A percentile compares a stretch with the other conserved stretches of the same genome.
phyloP scores from a whole-genome alignment of 2,797 vertebrate species.

The Epinephelus awoara region DNA sequence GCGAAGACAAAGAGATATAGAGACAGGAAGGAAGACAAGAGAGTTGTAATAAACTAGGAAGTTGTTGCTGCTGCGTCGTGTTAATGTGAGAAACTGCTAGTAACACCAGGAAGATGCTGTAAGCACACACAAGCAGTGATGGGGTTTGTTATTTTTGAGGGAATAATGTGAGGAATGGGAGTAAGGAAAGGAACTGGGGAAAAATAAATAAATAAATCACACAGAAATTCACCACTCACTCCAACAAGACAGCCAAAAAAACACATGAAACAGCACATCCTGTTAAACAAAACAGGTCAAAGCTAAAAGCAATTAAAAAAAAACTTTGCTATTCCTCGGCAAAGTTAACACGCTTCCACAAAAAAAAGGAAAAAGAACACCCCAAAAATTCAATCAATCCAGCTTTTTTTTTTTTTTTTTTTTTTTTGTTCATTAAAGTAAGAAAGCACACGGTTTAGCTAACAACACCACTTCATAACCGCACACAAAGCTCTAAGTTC shows the following conservation, averaged over 20 bases:
- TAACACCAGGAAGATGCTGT: conserved; percentile 59
- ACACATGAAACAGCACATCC: conserved; percentile 83
- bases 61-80: conserved; percentile 36
- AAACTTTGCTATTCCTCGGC: conserved; percentile 80
- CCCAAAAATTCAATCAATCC: conserved; percentile 88
- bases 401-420: conserved; percentile 84
- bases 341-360: conserved; percentile 87
- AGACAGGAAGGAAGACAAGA: conserved; percentile 37
- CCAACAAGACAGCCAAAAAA: conserved; percentile 72
- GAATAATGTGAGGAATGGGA: conserved; percentile 15
- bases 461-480: conserved; percentile 99
- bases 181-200: conserved; percentile 15
- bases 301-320: conserved; percentile 88
- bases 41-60: conserved; percentile 59
- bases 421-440: conserved; percentile 82
- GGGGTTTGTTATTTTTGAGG: conserved; percentile 53
- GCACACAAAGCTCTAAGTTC: conserved; percentile 98
- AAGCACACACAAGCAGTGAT: conserved; percentile 71
- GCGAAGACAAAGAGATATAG: conserved; percentile 73
- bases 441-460: conserved; percentile 98
- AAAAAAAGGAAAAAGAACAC: conserved; percentile 84
- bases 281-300: conserved; percentile 85
- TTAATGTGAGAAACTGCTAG: conserved; percentile 62
- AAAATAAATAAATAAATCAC: conserved; percentile 66
- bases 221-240: conserved; percentile 80